Evolutionary conservation across 2,888 invertebrate genomes (phyloP), one percentile per base, ranked within the genome.

Genomic region (Eupithecia tripunctaria): DNA sequence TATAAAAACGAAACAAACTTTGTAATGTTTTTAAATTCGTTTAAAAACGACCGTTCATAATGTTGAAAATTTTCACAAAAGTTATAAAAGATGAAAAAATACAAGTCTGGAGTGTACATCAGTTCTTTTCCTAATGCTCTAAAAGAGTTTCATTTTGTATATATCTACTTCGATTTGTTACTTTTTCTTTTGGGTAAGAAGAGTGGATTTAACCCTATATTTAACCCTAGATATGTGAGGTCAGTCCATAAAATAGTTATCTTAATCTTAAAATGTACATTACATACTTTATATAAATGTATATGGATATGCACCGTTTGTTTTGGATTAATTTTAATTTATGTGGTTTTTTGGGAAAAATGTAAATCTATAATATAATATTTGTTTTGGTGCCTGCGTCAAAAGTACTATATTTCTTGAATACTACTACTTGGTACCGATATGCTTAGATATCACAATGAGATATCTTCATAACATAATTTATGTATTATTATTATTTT

Each of bases 241-340:
- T 69, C 68, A 72, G 75, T 75, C 74, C 72, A 75, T 75, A 71
- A 41, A 63, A 32, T 21, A 36, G 32, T 14, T 38, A 47, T 38
- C 41, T 72, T 75, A 72, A 64, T 47, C 47, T 69, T 67, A 63
- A 67, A 67, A 70, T 72, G 72, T 75, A 72, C 36, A 64, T 64
- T 72, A 72, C 32, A 68, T 64, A 36, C 32, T 18, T 47, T 63
- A 72, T 62, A 67, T 63, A 70, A 68, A 68, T 71, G 74, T 67
- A 69, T 67, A 67, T 56, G 51, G 56, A 67, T 64, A 56, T 72
- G 70, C 72, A 72, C 75, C 38, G 63, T 75, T 75, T 71, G 62
- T 68, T 68, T 43, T 60, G 63, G 47, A 63, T 38, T 43, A 29
- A 65, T 65, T 64, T 47, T 68, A 69, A 47, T 66, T 56, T 63